These are phyloP conservation scores for Ctenopoma multispine DNA, from an alignment of 2,797 vertebrate species.

Conservation along the genomic window DNA sequence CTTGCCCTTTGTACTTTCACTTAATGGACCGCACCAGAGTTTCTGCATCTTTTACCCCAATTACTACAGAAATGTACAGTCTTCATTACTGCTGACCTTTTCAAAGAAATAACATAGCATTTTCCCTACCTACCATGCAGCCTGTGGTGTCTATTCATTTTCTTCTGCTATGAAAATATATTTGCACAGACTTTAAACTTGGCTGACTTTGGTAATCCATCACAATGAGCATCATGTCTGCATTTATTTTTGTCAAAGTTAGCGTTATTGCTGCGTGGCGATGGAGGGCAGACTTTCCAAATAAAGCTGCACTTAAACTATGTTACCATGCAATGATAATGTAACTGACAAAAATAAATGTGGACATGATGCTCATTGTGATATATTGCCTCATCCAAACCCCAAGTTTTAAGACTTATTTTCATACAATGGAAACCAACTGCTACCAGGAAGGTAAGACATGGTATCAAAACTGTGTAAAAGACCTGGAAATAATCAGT, in stretches of 20 bases:
- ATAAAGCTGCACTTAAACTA: constrained; percentile 53
- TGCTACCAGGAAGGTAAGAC: not conserved
- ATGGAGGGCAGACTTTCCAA: constrained; percentile 40
- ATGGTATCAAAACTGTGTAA: not conserved
- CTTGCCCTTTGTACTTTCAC: constrained; percentile 35
- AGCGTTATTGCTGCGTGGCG: constrained; percentile 43
- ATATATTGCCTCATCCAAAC: constrained; percentile 44
- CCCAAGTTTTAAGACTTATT: constrained; percentile 35
- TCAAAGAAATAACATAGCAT: constrained; percentile 23
- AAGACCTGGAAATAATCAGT: not conserved
- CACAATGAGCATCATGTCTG: constrained; percentile 64
- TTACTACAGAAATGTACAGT: constrained; percentile 55
- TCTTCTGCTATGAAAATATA: constrained; percentile 55
- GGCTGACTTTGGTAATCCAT: constrained; percentile 64
- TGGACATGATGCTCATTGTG: constrained; percentile 58
- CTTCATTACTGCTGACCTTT: constrained; percentile 74
- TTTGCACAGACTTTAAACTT: constrained; percentile 62
- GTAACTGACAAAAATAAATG: constrained; percentile 60
- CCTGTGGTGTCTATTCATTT: constrained; percentile 53
- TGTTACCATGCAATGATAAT: constrained; percentile 55
- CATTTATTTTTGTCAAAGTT: constrained; percentile 67
- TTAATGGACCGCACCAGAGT: constrained; percentile 46
- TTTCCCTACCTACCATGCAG: constrained; percentile 33
- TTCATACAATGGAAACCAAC: constrained; percentile 9
- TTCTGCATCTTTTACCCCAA: constrained; percentile 64